These are phyloP conservation scores for Trigoniulus corallinus DNA, from an alignment of 1,140 invertebrate species.

Conservation along the genomic window DNA sequence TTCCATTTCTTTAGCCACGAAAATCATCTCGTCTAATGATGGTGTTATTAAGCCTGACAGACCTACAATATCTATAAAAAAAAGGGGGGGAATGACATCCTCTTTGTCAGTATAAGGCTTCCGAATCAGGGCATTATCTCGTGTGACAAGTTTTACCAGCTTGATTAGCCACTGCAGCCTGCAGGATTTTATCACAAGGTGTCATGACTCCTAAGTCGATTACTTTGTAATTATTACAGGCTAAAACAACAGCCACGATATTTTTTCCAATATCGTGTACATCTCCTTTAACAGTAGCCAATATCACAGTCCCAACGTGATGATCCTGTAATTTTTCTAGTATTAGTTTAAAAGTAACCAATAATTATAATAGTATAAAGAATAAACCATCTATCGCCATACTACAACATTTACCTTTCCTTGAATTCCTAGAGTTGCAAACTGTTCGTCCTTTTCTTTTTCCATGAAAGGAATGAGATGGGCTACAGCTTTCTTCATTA, in stretches of 20 bases:
- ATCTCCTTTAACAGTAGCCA: constrained; percentile 47
- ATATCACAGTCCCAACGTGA: constrained; percentile 35
- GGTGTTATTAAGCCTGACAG: constrained; percentile 44
- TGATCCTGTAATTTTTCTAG: no score
- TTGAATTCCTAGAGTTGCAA: background rate
- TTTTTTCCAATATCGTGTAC: constrained; percentile 54
- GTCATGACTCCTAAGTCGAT: constrained; percentile 46
- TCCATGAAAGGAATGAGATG: constrained; percentile 45
- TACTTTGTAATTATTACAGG: constrained; percentile 43
- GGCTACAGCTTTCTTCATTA: constrained; percentile 47
- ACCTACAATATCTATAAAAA: constrained; percentile 32
- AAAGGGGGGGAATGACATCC: constrained; percentile 14
- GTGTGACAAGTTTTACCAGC: constrained; percentile 25
- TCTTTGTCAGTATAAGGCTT: background rate
- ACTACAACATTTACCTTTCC: background rate
- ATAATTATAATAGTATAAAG: constrained; percentile 35
- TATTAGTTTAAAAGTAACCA: no score
- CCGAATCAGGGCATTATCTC: background rate
- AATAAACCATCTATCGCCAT: constrained; percentile 17
- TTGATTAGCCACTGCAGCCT: constrained; percentile 34
- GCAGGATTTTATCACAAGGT: constrained; percentile 40
- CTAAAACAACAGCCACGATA: constrained; percentile 43
- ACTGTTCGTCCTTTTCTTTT: constrained; percentile 25
- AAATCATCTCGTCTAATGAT: constrained; percentile 44
- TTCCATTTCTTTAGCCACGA: constrained; percentile 43